Conservation (phyloP, 2,113 vertebrate genomes). For the Scopus umbretta region DNA sequence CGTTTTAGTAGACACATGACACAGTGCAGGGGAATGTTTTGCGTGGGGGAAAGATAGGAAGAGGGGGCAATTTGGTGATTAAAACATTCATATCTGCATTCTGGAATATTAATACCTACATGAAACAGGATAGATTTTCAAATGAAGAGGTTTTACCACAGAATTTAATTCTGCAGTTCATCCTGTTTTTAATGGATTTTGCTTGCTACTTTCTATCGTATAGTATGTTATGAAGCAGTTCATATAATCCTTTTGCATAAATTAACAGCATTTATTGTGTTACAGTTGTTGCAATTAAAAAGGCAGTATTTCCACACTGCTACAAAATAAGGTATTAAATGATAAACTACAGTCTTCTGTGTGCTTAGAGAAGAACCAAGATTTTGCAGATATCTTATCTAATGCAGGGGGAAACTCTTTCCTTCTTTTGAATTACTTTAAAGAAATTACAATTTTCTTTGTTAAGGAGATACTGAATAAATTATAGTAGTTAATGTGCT, state of each 20-base stretch:
- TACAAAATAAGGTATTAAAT: background rate
- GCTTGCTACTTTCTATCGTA: background rate
- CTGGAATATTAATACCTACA: background rate
- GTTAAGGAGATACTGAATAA: constrained; percentile 23
- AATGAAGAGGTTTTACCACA: background rate
- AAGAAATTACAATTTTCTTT: constrained; percentile 27
- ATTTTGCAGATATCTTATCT: background rate
- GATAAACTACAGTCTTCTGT: background rate
- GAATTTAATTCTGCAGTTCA: background rate
- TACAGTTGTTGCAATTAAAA: background rate
- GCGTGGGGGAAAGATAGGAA: background rate
- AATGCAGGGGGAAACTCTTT: background rate
- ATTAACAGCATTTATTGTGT: background rate
- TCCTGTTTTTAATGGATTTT: background rate
- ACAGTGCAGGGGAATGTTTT: background rate
- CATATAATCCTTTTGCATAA: background rate
- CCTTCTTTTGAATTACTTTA: background rate
- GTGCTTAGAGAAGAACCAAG: background rate
- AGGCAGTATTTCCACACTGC: background rate
- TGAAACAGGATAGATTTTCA: background rate
- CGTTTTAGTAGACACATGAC: background rate
- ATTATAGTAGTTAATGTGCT: constrained; percentile 19
- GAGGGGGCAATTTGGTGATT: background rate
- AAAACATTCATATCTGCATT: background rate
- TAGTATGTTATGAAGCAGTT: background rate